These are phyloP conservation scores for Lacanobia oleracea DNA, from an alignment of 2,888 invertebrate genomes.

Conservation along the genomic window DNA sequence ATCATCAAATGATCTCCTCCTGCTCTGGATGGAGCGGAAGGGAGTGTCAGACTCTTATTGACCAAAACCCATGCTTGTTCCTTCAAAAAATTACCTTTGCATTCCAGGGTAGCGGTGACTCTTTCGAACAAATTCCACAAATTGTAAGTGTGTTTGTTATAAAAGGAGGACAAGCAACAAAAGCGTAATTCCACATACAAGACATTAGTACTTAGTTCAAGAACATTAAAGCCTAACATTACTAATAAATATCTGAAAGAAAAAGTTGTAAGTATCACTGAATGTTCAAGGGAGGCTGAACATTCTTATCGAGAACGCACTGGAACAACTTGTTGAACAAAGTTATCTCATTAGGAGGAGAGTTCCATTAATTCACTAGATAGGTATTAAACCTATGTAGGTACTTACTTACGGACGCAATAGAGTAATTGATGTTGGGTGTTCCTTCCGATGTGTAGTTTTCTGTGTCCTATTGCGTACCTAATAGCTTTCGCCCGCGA, in stretches of 20 bases:
- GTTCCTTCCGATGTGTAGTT: not conserved
- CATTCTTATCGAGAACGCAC: constrained; percentile 57
- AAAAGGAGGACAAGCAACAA: not conserved
- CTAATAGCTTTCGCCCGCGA: too few species aligned
- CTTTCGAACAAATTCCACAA: too few species aligned
- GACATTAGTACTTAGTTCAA: constrained; percentile 18
- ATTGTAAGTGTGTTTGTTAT: not conserved
- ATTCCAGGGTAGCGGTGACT: too few species aligned
- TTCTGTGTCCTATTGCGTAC: not conserved
- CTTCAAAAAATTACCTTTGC: too few species aligned
- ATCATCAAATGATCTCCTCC: too few species aligned
- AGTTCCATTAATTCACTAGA: constrained; percentile 59
- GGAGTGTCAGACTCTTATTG: too few species aligned
- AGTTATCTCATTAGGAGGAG: constrained; percentile 65
- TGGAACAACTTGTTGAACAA: constrained; percentile 55
- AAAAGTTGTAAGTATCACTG: constrained; percentile 57
- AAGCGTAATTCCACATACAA: not conserved
- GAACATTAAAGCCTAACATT: constrained; percentile 28
- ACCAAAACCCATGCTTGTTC: too few species aligned
- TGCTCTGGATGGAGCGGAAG: too few species aligned
- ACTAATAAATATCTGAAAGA: constrained; percentile 50
- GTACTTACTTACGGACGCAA: constrained; percentile 33
- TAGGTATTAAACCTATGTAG: constrained; percentile 25
- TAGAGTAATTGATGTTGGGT: constrained; percentile 48
- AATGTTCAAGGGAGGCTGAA: constrained; percentile 52